Evolutionary conservation across 2,888 invertebrate species (phyloP).

Genomic region (Polymixis flavicincta): DNA sequence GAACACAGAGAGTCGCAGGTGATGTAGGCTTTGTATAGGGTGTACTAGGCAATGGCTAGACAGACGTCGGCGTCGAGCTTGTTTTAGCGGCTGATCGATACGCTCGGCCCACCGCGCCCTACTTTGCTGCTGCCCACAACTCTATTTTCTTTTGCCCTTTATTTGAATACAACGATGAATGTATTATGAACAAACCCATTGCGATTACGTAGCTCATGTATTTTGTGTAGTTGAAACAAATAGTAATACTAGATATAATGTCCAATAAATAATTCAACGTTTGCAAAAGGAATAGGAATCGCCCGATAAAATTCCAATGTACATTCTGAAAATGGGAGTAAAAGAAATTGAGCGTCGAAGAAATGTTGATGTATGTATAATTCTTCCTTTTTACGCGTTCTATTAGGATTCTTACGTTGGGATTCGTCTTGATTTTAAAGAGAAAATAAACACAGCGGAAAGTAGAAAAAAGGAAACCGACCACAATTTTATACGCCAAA

Average conservation of each 20-base stretch:
- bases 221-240: constrained; percentile 61
- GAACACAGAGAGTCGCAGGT: constrained; percentile 78
- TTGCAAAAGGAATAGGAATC: constrained; percentile 65
- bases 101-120: constrained; percentile 83
- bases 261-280: constrained; percentile 68
- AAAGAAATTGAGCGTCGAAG: constrained; percentile 66
- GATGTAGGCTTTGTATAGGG: constrained; percentile 78
- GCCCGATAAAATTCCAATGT: constrained; percentile 65
- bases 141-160: constrained; percentile 80
- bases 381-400: constrained; percentile 42
- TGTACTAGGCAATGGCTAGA: constrained; percentile 81
- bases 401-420: constrained; percentile 44
- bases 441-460: constrained; percentile 37
- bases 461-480: constrained; percentile 45
- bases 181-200: constrained; percentile 64
- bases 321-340: constrained; percentile 63
- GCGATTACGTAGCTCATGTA: constrained; percentile 58
- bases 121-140: constrained; percentile 83
- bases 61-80: constrained; percentile 81
- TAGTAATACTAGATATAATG: constrained; percentile 64
- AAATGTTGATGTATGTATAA: constrained; percentile 64
- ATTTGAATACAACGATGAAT: constrained; percentile 77
- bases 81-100: constrained; percentile 89
- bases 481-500: constrained; percentile 56
- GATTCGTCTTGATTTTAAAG: constrained; percentile 46